A percentile compares a stretch with the other conserved stretches of the same genome.
Evolutionary conservation across 2,888 invertebrate genomes (phyloP).

Genomic region (Cyrtodaria siliqua): DNA sequence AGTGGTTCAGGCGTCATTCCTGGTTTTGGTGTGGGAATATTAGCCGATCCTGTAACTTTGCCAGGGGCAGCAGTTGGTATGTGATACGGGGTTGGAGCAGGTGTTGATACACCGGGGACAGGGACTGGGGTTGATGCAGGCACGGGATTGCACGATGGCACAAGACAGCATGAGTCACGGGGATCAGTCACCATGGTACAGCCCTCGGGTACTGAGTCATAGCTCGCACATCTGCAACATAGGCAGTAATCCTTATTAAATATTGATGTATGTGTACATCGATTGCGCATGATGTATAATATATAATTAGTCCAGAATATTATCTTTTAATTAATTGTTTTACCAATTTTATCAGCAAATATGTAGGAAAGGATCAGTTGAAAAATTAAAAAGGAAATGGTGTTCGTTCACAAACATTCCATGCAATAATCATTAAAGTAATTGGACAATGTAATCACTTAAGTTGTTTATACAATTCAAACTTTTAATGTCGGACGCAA

Average conservation of each 20-base stretch:
- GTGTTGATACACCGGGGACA: conserved; percentile 49
- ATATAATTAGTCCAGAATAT: too few relatives aligned
- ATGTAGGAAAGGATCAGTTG: not conserved
- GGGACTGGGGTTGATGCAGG: conserved; percentile 36
- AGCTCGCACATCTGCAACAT: conserved; percentile 61
- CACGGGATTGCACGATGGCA: conserved; percentile 64
- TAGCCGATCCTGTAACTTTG: conserved; percentile 63
- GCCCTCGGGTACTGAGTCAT: conserved; percentile 60
- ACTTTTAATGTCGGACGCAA: too few relatives aligned
- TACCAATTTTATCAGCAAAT: too few relatives aligned
- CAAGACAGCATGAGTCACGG: conserved; percentile 70
- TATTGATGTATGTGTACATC: too few relatives aligned
- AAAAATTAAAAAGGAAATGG: not conserved
- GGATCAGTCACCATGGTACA: conserved; percentile 69
- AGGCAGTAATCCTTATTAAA: too few relatives aligned
- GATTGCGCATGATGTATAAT: too few relatives aligned
- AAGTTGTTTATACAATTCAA: too few relatives aligned
- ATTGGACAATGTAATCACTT: too few relatives aligned
- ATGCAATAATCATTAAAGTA: too few relatives aligned
- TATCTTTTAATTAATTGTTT: not conserved
- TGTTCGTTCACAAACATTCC: not conserved
- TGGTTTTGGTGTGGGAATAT: conserved; percentile 67
- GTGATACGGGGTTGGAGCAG: conserved; percentile 62
- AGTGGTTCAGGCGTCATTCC: conserved; percentile 65
- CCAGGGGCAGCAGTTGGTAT: conserved; percentile 70